Evolutionary conservation across 2,888 invertebrate genomes (phyloP).

Genomic region (Tricholauxania praeusta): DNA sequence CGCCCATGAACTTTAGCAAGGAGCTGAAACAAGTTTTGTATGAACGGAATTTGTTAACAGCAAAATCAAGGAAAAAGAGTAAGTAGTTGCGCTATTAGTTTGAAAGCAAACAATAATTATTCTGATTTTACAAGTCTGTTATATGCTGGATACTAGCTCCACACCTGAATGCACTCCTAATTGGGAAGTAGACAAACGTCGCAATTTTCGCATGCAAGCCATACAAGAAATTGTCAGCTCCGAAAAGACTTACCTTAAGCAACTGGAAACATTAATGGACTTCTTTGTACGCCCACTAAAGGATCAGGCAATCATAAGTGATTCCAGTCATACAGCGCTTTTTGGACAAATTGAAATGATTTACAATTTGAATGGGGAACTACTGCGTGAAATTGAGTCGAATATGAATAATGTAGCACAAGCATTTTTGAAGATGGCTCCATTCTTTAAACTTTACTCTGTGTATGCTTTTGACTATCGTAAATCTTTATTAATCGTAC

Average conservation of each 20-base stretch:
- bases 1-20: slow-evolving; percentile 71
- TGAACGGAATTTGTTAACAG: slow-evolving; percentile 74
- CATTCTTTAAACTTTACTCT: slow-evolving; percentile 83
- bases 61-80: slow-evolving; percentile 73
- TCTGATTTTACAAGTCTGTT: slow-evolving; percentile 68
- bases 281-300: slow-evolving; percentile 74
- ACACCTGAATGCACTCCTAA: slow-evolving; percentile 50
- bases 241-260: slow-evolving; percentile 77
- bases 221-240: slow-evolving; percentile 78
- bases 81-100: slow-evolving; percentile 36
- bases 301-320: slow-evolving; percentile 69
- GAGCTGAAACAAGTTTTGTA: slow-evolving; percentile 74
- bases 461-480: slow-evolving; percentile 82
- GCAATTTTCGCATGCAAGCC: slow-evolving; percentile 70
- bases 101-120: neutral
- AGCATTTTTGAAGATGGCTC: slow-evolving; percentile 79
- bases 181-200: slow-evolving; percentile 60
- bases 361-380: slow-evolving; percentile 74
- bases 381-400: slow-evolving; percentile 72
- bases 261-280: slow-evolving; percentile 75
- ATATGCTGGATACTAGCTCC: slow-evolving; percentile 69
- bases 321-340: slow-evolving; percentile 70
- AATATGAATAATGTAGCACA: slow-evolving; percentile 73
- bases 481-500: slow-evolving; percentile 73
- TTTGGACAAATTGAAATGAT: slow-evolving; percentile 77